Evolutionary conservation across 2,797 vertebrate genomes (phyloP).

Genomic region (Lycodopsis pacificus): DNA sequence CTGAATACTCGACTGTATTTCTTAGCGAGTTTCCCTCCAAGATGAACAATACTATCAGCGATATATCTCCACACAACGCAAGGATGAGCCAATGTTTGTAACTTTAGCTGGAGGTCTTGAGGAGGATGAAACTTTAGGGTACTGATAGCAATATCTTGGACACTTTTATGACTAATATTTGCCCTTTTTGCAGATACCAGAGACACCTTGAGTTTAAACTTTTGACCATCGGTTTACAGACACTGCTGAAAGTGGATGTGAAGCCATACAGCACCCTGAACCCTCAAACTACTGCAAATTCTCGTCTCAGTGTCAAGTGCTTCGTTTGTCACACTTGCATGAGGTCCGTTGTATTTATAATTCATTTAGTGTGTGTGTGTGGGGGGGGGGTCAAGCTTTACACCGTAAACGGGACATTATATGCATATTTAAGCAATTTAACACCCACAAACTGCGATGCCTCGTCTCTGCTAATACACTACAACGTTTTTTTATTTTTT

Average conservation of each 20-base stretch:
- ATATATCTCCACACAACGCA: not conserved
- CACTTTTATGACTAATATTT: constrained; percentile 9
- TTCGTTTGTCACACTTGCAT: constrained; percentile 66
- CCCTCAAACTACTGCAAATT: constrained; percentile 43
- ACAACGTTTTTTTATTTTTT: constrained; percentile 31
- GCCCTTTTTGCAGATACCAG: constrained; percentile 12
- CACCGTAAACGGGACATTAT: constrained; percentile 44
- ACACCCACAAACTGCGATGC: constrained; percentile 47
- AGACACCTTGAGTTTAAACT: constrained; percentile 50
- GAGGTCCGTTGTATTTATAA: constrained; percentile 66
- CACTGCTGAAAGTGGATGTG: constrained; percentile 62
- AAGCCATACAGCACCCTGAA: constrained; percentile 62
- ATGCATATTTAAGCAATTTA: constrained; percentile 70
- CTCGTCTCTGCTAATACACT: constrained; percentile 45
- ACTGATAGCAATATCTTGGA: not conserved
- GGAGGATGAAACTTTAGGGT: not conserved
- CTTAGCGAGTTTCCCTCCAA: constrained; percentile 23
- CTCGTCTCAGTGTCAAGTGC: constrained; percentile 62
- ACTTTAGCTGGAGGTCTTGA: constrained; percentile 9
- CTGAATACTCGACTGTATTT: constrained; percentile 49
- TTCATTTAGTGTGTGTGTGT: constrained; percentile 64
- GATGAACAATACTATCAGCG: constrained; percentile 29
- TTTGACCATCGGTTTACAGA: constrained; percentile 58
- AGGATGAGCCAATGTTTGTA: not conserved
- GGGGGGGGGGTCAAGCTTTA: constrained; percentile 50